Conservation (phyloP, 2,113 vertebrate species). For the Xiphias gladius region DNA sequence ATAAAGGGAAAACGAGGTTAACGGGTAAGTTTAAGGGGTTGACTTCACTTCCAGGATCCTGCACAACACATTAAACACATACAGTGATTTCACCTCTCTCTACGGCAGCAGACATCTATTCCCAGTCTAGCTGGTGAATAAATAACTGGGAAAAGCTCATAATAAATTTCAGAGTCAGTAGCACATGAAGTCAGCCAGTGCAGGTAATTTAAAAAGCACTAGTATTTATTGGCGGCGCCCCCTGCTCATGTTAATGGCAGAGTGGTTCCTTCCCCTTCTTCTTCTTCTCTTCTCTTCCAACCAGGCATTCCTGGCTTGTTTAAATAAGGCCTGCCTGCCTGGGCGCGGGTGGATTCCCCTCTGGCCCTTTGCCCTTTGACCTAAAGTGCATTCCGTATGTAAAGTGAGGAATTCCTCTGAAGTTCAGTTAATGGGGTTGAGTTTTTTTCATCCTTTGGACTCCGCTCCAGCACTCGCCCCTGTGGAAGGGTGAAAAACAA, state of each 20-base stretch:
- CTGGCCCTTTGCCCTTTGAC: slow-evolving; percentile 92
- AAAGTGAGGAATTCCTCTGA: slow-evolving; percentile 89
- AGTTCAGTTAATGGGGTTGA: slow-evolving; percentile 82
- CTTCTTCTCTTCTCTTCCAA: slow-evolving; percentile 61
- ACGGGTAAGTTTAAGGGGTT: background rate
- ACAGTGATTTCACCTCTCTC: slow-evolving; percentile 9
- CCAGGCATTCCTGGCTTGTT: slow-evolving; percentile 91
- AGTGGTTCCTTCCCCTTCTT: slow-evolving; percentile 67
- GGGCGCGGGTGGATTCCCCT: slow-evolving; percentile 88
- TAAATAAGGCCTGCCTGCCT: slow-evolving; percentile 88
- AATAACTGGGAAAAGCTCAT: slow-evolving; percentile 34
- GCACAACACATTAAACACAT: slow-evolving; percentile 14
- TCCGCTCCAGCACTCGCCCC: slow-evolving; percentile 62
- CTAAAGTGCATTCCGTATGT: slow-evolving; percentile 88
- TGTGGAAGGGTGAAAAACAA: slow-evolving; percentile 52
- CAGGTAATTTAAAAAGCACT: slow-evolving; percentile 69
- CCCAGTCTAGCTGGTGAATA: slow-evolving; percentile 17
- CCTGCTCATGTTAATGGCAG: slow-evolving; percentile 68
- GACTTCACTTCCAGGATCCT: slow-evolving; percentile 15
- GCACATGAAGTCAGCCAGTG: slow-evolving; percentile 66
- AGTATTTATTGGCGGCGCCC: slow-evolving; percentile 74
- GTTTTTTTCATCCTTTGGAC: slow-evolving; percentile 70
- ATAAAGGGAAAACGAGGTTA: background rate
- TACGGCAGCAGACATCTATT: slow-evolving; percentile 11
- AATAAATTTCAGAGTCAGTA: slow-evolving; percentile 66